Evolutionary conservation across 2,888 invertebrate genomes (phyloP), one percentile per base, ranked within the genome.

Genomic region (Euplexia lucipara): DNA sequence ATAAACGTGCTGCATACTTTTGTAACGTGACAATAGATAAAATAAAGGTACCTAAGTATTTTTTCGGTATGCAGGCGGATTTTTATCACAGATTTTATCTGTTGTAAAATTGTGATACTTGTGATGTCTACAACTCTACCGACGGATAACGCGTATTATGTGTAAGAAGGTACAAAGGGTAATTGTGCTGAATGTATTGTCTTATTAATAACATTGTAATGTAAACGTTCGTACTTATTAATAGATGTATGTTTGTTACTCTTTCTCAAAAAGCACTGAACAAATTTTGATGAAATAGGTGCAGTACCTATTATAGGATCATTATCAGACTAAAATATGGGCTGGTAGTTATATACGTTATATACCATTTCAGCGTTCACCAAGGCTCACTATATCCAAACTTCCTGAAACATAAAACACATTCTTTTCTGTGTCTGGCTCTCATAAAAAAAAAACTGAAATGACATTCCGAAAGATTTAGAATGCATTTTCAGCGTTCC

Each of bases 351-450:
- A 26, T 26, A n/a, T n/a, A n/a, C n/a, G n/a, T 59, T 34, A 35
- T 47, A 65, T 18, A 26, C 47, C 3, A 34, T 47, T 45, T 37
- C 3, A 35, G 44, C 32, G n/a, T 70, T 45, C 14, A 42, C 16
- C 52, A 44, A 61, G 34, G 22, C 26, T 44, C 30, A 37, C 39
- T 45, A 32, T 56, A 45, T 34, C 14, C 10, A 51, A 44, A 54
- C 53, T 80, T 70, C 70, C 70, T 73, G 78, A 65, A 68, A 71
- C 45, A 70, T 77, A 74, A 26, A 26, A 26, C 69, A 74, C 66
- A 69, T 48, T 68, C 26, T 68, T 81, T 74, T 52, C 51, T 57
- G 58, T 44, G 75, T 73, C 83, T 77, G 69, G 51, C 49, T 51
- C 67, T 53, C 65, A 68, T 68, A 48, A 79, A 74, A 77, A 74